Evolutionary conservation across 2,113 vertebrate species (phyloP).

Genomic region (Megaceryle maxima): DNA sequence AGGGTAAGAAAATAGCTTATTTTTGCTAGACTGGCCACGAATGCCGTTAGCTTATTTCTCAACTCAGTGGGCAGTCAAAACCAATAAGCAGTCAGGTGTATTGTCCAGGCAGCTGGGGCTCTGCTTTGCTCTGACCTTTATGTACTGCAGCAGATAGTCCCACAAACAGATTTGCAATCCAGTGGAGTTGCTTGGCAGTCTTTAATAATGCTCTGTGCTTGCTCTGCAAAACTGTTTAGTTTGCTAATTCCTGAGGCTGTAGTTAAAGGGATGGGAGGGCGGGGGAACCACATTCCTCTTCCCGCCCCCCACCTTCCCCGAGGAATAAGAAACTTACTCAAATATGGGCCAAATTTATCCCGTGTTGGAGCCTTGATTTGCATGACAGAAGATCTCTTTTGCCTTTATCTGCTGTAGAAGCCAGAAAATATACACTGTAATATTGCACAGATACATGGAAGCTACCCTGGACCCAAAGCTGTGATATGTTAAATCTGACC

Average conservation of each 20-base stretch:
- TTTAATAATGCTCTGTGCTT: conserved; percentile 50
- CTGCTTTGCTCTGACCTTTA: conserved; percentile 34
- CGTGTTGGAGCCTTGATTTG: neutral
- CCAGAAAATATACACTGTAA: neutral
- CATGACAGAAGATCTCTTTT: neutral
- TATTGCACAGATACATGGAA: neutral
- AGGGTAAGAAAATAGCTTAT: conserved; percentile 13
- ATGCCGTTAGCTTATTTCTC: conserved; percentile 11
- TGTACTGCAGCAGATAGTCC: neutral
- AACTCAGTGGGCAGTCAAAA: conserved; percentile 64
- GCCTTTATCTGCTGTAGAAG: neutral
- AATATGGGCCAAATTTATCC: neutral
- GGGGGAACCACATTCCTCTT: neutral
- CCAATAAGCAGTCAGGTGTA: conserved; percentile 62
- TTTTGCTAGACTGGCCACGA: conserved; percentile 49
- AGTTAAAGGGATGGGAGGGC: neutral
- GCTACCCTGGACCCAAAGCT: neutral
- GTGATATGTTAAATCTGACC: neutral
- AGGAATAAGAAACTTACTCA: neutral
- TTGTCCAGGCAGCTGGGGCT: conserved; percentile 56
- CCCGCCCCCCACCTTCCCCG: neutral
- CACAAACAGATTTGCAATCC: conserved; percentile 18
- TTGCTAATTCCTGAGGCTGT: conserved; percentile 61
- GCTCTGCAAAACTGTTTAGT: conserved; percentile 63
- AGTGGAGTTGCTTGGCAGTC: conserved; percentile 51